Percentiles rank a stretch among this genome's conserved stretches.
Evolutionary conservation across 2,113 vertebrate species (phyloP).

Genomic region (Notothenia rossii): DNA sequence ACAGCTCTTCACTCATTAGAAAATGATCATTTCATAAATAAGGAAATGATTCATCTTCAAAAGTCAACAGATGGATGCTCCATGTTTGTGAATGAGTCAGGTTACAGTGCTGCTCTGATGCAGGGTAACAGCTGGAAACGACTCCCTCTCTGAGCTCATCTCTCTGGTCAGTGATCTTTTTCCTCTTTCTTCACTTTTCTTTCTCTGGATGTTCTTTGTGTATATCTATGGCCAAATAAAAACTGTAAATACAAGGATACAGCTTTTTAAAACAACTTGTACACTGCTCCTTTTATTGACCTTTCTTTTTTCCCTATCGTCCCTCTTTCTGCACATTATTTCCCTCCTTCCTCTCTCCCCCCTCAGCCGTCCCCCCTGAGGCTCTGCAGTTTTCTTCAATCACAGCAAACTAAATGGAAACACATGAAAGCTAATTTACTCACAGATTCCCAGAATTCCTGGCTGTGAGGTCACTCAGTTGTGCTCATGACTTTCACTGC

Average conservation of each 20-base stretch:
- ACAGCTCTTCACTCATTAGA: neutral
- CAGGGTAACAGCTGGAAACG: slow-evolving; percentile 35
- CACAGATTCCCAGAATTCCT: slow-evolving; percentile 78
- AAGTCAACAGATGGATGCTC: neutral
- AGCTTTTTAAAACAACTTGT: neutral
- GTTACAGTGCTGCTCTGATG: neutral
- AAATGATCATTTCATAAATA: neutral
- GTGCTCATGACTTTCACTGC: slow-evolving; percentile 42
- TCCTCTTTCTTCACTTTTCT: neutral
- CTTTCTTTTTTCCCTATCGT: neutral
- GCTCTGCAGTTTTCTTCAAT: slow-evolving; percentile 53
- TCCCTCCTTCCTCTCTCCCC: neutral
- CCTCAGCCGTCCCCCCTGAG: slow-evolving; percentile 1
- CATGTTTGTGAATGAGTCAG: slow-evolving; percentile 9
- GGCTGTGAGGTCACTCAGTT: slow-evolving; percentile 66
- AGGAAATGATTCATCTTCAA: neutral
- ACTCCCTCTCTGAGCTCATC: slow-evolving; percentile 32
- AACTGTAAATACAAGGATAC: slow-evolving; percentile 2
- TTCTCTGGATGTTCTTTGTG: slow-evolving; percentile 6
- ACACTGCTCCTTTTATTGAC: neutral
- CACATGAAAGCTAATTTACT: slow-evolving; percentile 68
- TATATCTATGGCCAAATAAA: slow-evolving; percentile 9
- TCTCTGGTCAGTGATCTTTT: slow-evolving; percentile 20
- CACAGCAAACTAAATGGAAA: slow-evolving; percentile 67
- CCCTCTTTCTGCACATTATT: neutral